Conservation (phyloP, 2,797 vertebrate species). For the Clarias fuscus region DNA sequence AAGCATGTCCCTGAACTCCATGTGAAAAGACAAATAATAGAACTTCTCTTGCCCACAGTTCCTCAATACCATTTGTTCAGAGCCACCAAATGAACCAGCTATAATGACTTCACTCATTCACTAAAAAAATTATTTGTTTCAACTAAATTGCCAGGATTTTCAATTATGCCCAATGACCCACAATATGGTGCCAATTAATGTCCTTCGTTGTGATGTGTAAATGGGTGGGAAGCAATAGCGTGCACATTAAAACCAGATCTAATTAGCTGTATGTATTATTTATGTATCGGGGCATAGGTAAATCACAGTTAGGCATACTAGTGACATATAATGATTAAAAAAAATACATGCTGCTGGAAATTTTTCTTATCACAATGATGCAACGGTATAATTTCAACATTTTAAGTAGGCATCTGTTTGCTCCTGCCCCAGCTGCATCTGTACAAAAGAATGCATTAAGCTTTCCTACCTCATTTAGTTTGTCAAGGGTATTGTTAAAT, state of each 20-base stretch:
- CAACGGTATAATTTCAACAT: constrained; percentile 11
- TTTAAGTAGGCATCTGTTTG: constrained; percentile 32
- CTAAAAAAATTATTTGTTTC: constrained; percentile 53
- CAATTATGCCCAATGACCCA: constrained; percentile 53
- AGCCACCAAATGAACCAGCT: constrained; percentile 38
- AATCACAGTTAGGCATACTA: constrained; percentile 37
- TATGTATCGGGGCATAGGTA: constrained; percentile 17
- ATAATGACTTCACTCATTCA: constrained; percentile 48
- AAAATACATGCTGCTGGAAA: constrained; percentile 23
- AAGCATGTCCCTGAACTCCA: constrained; percentile 9
- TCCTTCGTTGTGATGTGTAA: constrained; percentile 45
- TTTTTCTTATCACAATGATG: constrained; percentile 23
- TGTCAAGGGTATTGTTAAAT: constrained; percentile 35
- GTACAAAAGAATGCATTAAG: constrained; percentile 22
- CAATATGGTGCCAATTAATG: constrained; percentile 49
- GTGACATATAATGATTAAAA: constrained; percentile 21
- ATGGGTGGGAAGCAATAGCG: constrained; percentile 33
- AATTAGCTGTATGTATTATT: constrained; percentile 30
- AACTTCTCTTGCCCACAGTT: background rate
- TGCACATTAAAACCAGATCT: constrained; percentile 31
- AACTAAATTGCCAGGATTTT: constrained; percentile 42
- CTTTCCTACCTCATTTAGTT: constrained; percentile 23
- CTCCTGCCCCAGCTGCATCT: background rate
- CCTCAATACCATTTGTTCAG: constrained; percentile 21
- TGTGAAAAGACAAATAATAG: constrained; percentile 16